phyloP scores from a whole-genome alignment of 2,113 vertebrate species.

The Bambusicola thoracicus region DNA sequence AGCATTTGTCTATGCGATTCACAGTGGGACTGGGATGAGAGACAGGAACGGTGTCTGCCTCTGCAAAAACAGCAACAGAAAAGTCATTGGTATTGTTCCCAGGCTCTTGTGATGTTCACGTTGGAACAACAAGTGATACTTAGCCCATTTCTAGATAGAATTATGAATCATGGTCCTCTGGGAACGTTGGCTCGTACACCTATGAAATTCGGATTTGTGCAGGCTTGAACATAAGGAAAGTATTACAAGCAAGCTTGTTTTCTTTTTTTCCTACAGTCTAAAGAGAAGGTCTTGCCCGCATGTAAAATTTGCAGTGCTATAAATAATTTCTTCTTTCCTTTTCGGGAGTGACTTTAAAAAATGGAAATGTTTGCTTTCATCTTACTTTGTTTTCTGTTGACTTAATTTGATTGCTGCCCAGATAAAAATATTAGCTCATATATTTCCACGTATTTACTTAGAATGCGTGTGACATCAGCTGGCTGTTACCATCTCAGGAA shows the following conservation, averaged over 20 bases:
- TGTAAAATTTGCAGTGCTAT: not conserved
- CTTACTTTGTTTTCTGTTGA: slow-evolving; percentile 1
- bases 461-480: slow-evolving; percentile 26
- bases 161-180: not conserved
- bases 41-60: fast-evolving
- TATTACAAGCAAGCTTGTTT: not conserved
- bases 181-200: not conserved
- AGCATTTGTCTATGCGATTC: fast-evolving
- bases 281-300: not conserved
- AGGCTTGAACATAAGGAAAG: not conserved
- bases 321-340: slow-evolving; percentile 43
- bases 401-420: slow-evolving; percentile 6
- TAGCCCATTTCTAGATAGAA: not conserved
- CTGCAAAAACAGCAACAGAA: not conserved
- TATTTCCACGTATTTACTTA: slow-evolving; percentile 5
- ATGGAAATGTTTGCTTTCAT: slow-evolving; percentile 31
- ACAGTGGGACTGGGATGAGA: not conserved
- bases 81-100: not conserved
- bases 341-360: not conserved
- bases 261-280: not conserved
- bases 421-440: slow-evolving; percentile 35
- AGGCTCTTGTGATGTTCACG: not conserved
- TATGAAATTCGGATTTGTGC: not conserved
- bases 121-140: not conserved
- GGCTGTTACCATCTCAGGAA: not conserved